Percentiles rank a stretch among this genome's conserved stretches.
Evolutionary conservation across 2,113 vertebrate species (phyloP).

Genomic region (Falcunculus frontatus): DNA sequence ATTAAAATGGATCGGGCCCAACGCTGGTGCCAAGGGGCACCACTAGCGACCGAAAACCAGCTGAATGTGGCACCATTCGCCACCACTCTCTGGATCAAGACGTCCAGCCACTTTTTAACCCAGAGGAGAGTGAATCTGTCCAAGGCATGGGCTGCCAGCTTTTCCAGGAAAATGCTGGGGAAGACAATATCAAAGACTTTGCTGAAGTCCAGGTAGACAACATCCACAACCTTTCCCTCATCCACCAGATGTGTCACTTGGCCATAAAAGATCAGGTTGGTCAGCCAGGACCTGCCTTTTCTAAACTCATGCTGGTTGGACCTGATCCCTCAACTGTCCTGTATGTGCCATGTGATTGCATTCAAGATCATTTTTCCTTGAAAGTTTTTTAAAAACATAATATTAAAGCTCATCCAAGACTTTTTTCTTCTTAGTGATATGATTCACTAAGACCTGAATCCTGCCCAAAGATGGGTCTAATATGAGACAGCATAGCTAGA

Average conservation of each 20-base stretch:
- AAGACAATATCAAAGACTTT: neutral
- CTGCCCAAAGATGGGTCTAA: neutral
- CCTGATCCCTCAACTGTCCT: neutral
- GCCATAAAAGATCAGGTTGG: neutral
- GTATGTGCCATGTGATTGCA: accelerated
- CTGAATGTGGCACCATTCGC: neutral
- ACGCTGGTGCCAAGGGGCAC: neutral
- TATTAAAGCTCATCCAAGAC: neutral
- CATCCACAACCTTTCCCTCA: neutral
- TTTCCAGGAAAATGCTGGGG: neutral
- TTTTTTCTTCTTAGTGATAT: neutral
- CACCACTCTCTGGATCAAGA: neutral
- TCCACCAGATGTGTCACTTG: neutral
- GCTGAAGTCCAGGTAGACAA: neutral
- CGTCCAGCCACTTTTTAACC: neutral
- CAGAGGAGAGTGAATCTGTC: too few species aligned
- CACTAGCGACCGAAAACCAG: too few species aligned
- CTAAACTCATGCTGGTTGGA: accelerated
- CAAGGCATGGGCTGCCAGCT: neutral
- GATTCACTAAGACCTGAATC: neutral
- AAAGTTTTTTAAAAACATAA: accelerated
- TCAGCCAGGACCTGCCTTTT: neutral
- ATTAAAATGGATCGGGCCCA: neutral
- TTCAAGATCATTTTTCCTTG: neutral
- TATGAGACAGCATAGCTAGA: neutral